Evolutionary conservation across 1,140 invertebrate species (phyloP).

Genomic region (Meloidogyne chitwoodi): DNA sequence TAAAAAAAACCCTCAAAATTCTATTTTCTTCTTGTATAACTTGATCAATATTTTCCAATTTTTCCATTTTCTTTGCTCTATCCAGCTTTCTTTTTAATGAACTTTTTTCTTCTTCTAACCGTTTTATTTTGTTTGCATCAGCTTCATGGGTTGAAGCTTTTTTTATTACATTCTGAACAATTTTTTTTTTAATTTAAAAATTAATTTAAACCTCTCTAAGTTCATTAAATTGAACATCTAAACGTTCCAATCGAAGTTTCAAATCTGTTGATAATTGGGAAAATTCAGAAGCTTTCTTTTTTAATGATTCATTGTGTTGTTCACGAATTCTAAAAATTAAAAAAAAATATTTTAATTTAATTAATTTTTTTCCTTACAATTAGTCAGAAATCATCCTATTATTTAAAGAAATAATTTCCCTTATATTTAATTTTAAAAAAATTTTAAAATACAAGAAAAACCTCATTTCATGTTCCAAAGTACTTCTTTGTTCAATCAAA

Average conservation of each 20-base stretch:
- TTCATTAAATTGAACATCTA: constrained; percentile 55
- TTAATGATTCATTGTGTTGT: constrained; percentile 94
- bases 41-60: constrained; percentile 88
- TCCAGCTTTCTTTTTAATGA: constrained; percentile 85
- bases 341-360: not conserved
- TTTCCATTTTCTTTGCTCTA: constrained; percentile 93
- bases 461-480: constrained; percentile 77
- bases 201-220: constrained; percentile 66
- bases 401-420: too few relatives aligned
- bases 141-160: constrained; percentile 92
- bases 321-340: constrained; percentile 69
- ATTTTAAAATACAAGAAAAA: too few relatives aligned
- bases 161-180: constrained; percentile 74
- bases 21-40: constrained; percentile 95
- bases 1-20: constrained; percentile 75
- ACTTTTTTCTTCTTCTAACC: constrained; percentile 87
- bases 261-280: constrained; percentile 93
- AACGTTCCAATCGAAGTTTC: constrained; percentile 85
- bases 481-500: constrained; percentile 82
- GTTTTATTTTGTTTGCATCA: constrained; percentile 91
- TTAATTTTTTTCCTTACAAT: too few relatives aligned
- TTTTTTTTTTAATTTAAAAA: constrained; percentile 39
- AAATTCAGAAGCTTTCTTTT: constrained; percentile 85
- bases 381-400: too few relatives aligned
- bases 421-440: too few relatives aligned